Conservation (phyloP, 2,113 vertebrate genomes). For the Bubo blakistoni region DNA sequence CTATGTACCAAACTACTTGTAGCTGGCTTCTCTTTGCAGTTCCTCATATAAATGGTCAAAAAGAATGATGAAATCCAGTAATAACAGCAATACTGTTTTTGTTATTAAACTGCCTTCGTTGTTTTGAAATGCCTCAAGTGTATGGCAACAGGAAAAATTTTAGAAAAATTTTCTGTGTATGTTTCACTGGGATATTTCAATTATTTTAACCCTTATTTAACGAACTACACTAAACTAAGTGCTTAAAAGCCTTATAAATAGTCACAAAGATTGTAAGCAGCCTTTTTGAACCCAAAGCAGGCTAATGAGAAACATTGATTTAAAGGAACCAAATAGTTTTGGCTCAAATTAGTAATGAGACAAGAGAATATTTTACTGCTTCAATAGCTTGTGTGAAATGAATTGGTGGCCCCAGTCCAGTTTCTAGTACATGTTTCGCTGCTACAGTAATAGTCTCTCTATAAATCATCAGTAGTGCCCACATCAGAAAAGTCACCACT, state of each 20-base stretch:
- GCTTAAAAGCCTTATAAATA: conserved; percentile 38
- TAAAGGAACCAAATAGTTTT: conserved; percentile 15
- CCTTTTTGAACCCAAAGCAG: background rate
- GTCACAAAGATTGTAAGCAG: background rate
- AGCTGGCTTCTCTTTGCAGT: background rate
- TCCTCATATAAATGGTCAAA: background rate
- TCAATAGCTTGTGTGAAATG: conserved; percentile 39
- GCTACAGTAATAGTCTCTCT: conserved; percentile 4
- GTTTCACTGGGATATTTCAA: background rate
- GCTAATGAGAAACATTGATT: conserved; percentile 29
- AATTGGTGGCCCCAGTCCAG: conserved; percentile 48
- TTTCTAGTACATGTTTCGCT: conserved; percentile 52
- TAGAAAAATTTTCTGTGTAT: background rate
- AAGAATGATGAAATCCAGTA: background rate
- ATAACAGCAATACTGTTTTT: background rate
- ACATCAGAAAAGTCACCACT: conserved; percentile 20
- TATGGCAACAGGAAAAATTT: background rate
- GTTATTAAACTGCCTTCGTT: background rate
- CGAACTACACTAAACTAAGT: background rate
- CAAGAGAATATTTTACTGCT: conserved; percentile 18
- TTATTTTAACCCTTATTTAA: conserved; percentile 23
- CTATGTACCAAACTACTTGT: background rate
- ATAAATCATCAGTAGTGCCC: conserved; percentile 34
- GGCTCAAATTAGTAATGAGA: conserved; percentile 8
- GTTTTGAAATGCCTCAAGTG: background rate